Base-by-base conservation (phyloP, 1,140 invertebrate genomes). In the Lasaia peninsularis region DNA sequence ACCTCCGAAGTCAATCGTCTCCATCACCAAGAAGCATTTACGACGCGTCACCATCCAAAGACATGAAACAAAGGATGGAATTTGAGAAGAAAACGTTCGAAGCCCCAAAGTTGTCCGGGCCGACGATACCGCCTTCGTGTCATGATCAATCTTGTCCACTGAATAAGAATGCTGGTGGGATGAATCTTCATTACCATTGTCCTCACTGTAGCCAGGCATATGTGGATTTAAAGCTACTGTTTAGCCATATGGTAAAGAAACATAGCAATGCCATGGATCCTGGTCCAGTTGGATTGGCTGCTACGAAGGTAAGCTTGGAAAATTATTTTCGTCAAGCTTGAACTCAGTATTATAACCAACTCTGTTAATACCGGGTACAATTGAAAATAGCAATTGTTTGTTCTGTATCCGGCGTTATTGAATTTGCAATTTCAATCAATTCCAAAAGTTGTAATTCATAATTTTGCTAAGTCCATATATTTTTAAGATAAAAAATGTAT, bases 1-100 rank as follows among this genome's bases (percentile, higher is more conserved):
- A 95, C 87, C 92, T 94, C 83, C 85, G 78, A 64, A 81, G 81
- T 66, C 81, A 86, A 40, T 78, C 85, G 0, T 80, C 78, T 4
- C 75, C 77, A 1, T 80, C 78, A 35, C 78, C 85, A 2, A 63
- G 82, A 53, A 80, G 83, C 58, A 86, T 85, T 53, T 86, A 87
- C 56, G 78, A 88, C 53, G 78, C 84, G 8, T 82, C 86, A 31
- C 81, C 84, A n/a, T 80, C 81, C 12, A 86, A 84, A 59, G 79
- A 86, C 8, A 61, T 77, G 61, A 86, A 86, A 52, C 67, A 75
- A 14, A 71, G 82, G 12, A 72, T 78, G 63, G 85, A 86, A 4
- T 84, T 67, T 50, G 84, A 73, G 57, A 84, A 84, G 35, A 83
- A 77, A 60, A 44, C 62, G 18, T 82, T 71, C 14, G 83, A 84